Base-by-base conservation (phyloP, 1,140 invertebrate species). In the Sitobion miscanthi region DNA sequence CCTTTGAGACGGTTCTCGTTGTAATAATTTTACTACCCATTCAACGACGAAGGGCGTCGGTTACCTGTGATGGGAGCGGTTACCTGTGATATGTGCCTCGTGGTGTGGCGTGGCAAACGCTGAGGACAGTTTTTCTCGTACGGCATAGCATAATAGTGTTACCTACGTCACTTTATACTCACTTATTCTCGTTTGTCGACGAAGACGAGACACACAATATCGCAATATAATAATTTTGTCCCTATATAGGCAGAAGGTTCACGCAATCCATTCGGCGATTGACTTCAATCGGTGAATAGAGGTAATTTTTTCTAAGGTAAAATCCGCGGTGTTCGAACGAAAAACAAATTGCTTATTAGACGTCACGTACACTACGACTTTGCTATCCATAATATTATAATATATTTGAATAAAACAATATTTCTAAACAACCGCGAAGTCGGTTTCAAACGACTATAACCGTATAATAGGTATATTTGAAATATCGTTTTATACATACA, bases 321-420 rank as follows among this genome's bases (percentile, higher is more conserved):
- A 38, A 42, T 83, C 38, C 2, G 35, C 38, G 82, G 42, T 17
- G 82, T 83, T 38, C 2, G 38, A 83, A 38, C 35, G 82, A 83
- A 83, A 42, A 77, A 77, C n/a, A 77, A 77, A 77, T 77, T 77
- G n/a, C n/a, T 77, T 77, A 77, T 77, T 77, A n/a, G n/a, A 11
- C 30, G 4, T n/a, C 62, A 77, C 62, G 62, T n/a, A 77, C 42
- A 42, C 62, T 30, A 62, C 62, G 30, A 77, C n/a, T 9, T 4
- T 77, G 30, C 6, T 5, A 77, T 77, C 30, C 62, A 77, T 77
- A 77, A 77, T 77, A 77, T 77, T 77, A 77, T 77, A 77, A 77
- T 77, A 77, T n/a, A 77, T 77, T 77, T 77, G n/a, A 77, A 77
- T 77, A 77, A 77, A 77, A 77, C 62, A 77, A 77, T 77, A 77